Evolutionary conservation across 1,140 invertebrate species (phyloP).

Genomic region (Choristoneura fumiferana): DNA sequence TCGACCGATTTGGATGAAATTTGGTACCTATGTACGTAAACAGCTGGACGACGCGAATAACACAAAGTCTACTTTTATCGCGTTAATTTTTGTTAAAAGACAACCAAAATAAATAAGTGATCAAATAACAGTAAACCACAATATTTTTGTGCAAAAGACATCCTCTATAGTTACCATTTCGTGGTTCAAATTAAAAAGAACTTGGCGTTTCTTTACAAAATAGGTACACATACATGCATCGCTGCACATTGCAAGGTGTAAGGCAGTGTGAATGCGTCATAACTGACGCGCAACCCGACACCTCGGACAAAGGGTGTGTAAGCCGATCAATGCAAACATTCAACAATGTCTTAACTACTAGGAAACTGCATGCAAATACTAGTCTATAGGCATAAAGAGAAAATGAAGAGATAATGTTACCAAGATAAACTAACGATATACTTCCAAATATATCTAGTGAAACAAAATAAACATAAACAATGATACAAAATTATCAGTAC

Average conservation of each 20-base stretch:
- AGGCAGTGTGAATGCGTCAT: too few relatives aligned
- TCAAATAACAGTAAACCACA: too few relatives aligned
- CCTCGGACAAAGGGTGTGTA: slow-evolving; percentile 31
- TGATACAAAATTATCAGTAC: too few relatives aligned
- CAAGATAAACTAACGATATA: slow-evolving; percentile 3
- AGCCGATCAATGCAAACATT: slow-evolving; percentile 37
- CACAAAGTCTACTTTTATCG: too few relatives aligned
- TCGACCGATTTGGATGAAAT: too few relatives aligned
- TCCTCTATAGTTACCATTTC: background rate
- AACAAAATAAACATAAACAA: slow-evolving; percentile 15
- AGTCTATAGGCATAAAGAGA: background rate
- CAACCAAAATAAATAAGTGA: too few relatives aligned
- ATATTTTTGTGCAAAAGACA: too few relatives aligned
- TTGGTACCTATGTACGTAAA: too few relatives aligned
- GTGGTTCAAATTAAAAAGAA: background rate
- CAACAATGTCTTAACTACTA: background rate
- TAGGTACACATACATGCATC: background rate
- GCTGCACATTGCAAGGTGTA: too few relatives aligned
- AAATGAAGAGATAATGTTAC: slow-evolving; percentile 4
- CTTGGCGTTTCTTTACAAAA: background rate
- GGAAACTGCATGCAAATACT: slow-evolving; percentile 1
- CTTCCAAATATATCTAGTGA: slow-evolving; percentile 19
- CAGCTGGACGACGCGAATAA: too few relatives aligned
- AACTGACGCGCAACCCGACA: slow-evolving; percentile 23
- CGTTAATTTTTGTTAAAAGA: too few relatives aligned